Conservation (phyloP, 2,797 vertebrate species). For the Micrastur ruficollis region DNA sequence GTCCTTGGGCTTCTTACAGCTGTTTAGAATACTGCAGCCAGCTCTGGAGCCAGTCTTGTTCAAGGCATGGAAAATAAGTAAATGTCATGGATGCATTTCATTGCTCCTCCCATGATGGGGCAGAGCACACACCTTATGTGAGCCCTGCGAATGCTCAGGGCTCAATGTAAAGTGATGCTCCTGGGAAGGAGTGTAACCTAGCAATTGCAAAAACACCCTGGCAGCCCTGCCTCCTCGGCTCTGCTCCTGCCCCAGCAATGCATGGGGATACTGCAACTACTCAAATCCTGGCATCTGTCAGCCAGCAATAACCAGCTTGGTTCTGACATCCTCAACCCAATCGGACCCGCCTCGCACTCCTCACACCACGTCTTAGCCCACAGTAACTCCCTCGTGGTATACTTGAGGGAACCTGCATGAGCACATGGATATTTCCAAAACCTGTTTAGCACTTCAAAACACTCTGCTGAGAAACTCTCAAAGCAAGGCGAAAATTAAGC, state of each 20-base stretch:
- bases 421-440: background rate
- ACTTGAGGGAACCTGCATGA: background rate
- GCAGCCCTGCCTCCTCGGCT: background rate
- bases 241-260: background rate
- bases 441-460: background rate
- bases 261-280: background rate
- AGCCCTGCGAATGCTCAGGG: background rate
- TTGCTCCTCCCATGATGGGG: background rate
- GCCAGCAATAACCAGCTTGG: background rate
- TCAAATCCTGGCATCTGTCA: background rate
- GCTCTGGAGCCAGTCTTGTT: background rate
- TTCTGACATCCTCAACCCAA: background rate
- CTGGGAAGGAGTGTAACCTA: background rate
- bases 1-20: background rate
- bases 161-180: background rate
- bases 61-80: background rate
- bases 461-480: background rate
- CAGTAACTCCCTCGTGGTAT: background rate
- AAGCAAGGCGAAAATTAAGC: background rate
- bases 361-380: fast-evolving
- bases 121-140: background rate
- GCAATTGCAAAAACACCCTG: background rate
- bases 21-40: background rate
- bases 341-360: background rate
- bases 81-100: background rate